Conservation (phyloP, 2,888 invertebrate species). For the Neoitamus cyanurus region DNA sequence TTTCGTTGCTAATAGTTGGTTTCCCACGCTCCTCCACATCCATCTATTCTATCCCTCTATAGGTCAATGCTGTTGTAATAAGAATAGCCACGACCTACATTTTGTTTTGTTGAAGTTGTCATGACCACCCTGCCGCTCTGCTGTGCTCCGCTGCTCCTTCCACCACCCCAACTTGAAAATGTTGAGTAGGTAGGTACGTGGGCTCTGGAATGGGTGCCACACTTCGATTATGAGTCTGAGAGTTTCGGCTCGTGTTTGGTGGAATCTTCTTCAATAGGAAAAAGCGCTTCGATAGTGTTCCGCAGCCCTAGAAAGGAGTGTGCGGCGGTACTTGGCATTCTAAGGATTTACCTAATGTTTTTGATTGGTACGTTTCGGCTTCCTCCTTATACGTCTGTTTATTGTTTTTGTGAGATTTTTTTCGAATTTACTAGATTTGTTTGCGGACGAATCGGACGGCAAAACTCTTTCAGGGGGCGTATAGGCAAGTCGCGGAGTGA, state of each 20-base stretch:
- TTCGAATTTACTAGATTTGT: not conserved
- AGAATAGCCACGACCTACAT: conserved; percentile 44
- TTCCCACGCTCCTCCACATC: not conserved
- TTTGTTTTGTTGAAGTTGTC: conserved; percentile 48
- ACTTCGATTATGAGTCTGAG: conserved; percentile 28
- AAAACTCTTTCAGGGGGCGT: not conserved
- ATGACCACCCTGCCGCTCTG: conserved; percentile 38
- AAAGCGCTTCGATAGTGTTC: conserved; percentile 23
- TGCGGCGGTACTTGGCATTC: not conserved
- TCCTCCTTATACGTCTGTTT: not conserved
- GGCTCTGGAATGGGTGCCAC: not conserved
- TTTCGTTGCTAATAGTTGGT: not conserved
- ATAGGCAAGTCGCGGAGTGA: conserved; percentile 3
- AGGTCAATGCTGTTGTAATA: conserved; percentile 38
- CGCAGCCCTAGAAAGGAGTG: not conserved
- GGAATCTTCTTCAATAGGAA: conserved; percentile 9
- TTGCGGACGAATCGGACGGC: not conserved
- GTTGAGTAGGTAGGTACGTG: conserved; percentile 20
- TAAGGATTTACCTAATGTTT: not conserved
- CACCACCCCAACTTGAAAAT: conserved; percentile 12
- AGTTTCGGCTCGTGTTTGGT: conserved; percentile 14
- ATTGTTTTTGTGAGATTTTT: not conserved
- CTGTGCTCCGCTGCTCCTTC: not conserved
- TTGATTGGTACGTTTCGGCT: not conserved
- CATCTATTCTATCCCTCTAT: not conserved